Evolutionary conservation across 2,888 invertebrate species (phyloP), one percentile per base, ranked within the genome.

Genomic region (Spisula solida): DNA sequence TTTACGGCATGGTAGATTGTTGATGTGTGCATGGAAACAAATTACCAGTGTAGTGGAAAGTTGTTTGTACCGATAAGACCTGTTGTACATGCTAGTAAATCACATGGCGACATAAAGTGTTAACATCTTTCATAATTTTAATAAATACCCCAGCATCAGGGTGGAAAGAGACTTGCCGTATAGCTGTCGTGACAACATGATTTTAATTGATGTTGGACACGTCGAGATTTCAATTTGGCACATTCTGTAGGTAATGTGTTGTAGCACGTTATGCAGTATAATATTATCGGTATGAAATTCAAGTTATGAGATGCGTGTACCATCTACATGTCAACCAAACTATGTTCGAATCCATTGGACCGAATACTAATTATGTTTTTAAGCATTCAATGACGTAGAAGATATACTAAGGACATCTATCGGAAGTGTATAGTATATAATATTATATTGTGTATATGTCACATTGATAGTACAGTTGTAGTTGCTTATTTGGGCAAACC

Each of bases 71-170:
- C 16, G 75, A 16, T 31, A 14, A 70, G 60, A 87, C 82, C 56
- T 18, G 48, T 56, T 56, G 66, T 87, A 51, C 47, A 20, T 31
- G 18, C 16, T 34, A 20, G 78, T 87, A 87, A 87, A 87, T 87
- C 75, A 87, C 29, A 78, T 14, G 29, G 12, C 41, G 82, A 82
- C 81, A 88, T 60, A 51, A 79, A 81, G 85, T 82, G 85, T 82
- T 48, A 78, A 88, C 88, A 85, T 51, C 14, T 66, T 88, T 82
- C 25, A 80, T 60, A 55, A 66, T 81, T 56, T 81, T 78, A 75
- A 81, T 56, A 85, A 81, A 78, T 88, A 66, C 48, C 75, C 25
- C 88, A 85, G 48, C 66, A 85, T 81, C 78, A 66, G 84, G 70
- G 88, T 81, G 55, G 85, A 85, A 51, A 84, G 80, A 81, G 66